Conservation (phyloP, 2,113 vertebrate species). For the Myiozetetes cayanensis region DNA sequence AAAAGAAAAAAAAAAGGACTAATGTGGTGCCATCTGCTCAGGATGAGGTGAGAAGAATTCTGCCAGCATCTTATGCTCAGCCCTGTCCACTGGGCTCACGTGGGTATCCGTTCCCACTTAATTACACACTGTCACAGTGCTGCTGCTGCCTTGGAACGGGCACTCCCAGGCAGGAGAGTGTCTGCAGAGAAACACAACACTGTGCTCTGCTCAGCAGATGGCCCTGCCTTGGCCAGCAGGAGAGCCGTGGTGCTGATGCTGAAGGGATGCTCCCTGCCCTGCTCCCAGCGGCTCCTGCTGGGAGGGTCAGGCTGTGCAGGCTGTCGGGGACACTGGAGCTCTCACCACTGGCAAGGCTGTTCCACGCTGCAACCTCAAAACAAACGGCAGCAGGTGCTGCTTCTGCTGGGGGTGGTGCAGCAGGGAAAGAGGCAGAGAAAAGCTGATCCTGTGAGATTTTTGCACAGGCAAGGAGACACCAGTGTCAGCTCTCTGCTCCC, state of each 20-base stretch:
- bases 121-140: not conserved
- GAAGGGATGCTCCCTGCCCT: not conserved
- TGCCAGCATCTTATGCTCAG: not conserved
- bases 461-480: not conserved
- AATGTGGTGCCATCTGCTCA: conserved; percentile 49
- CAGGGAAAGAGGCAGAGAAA: not conserved
- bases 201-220: not conserved
- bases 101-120: not conserved
- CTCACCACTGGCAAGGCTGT: not conserved
- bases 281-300: not conserved
- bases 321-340: not conserved
- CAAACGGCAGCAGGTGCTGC: not conserved
- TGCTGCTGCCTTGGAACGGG: not conserved
- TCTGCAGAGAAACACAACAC: not conserved
- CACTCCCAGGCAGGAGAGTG: not conserved
- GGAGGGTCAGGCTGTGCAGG: not conserved
- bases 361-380: rapidly evolving
- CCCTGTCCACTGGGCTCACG: not conserved
- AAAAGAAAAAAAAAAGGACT: not conserved
- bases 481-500: not conserved
- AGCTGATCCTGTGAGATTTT: not conserved
- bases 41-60: conserved; percentile 2
- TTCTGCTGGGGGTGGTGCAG: not conserved
- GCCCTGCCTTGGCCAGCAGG: not conserved
- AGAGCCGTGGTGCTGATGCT: not conserved